Evolutionary conservation across 2,888 invertebrate species (phyloP).

Genomic region (Thelaira solivaga): DNA sequence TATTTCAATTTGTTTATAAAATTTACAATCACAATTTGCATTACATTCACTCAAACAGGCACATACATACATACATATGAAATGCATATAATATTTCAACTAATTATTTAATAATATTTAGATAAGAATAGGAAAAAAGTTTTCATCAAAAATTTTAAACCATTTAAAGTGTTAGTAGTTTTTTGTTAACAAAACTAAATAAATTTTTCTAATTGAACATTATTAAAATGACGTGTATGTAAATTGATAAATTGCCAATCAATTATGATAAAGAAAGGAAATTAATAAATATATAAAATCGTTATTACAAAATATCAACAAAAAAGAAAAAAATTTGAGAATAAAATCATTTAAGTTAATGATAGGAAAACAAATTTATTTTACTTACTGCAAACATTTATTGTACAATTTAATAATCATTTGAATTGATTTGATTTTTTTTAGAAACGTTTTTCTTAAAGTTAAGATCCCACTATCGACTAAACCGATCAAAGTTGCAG

Average conservation of each 20-base stretch:
- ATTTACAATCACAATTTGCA: no score
- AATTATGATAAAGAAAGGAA: conserved; percentile 46
- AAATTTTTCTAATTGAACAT: conserved; percentile 39
- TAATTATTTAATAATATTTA: neutral
- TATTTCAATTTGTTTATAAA: no score
- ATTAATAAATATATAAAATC: conserved; percentile 5
- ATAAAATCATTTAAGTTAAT: no score
- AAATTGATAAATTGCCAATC: conserved; percentile 38
- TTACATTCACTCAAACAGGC: no score
- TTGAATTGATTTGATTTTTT: no score
- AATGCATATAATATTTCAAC: neutral
- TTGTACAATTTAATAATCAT: no score
- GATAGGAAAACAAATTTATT: no score
- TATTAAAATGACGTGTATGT: conserved; percentile 34
- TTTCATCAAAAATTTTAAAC: neutral
- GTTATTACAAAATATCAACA: conserved; percentile 2
- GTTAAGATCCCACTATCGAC: no score
- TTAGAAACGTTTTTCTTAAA: no score
- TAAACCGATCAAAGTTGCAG: no score
- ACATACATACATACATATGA: no score
- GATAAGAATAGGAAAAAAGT: neutral
- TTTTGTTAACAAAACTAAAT: neutral
- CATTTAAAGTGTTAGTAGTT: neutral
- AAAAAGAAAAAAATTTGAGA: neutral
- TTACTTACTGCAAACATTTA: no score